A percentile compares a stretch with the other conserved stretches of the same genome.
Conservation (phyloP, 2,113 vertebrate species). For the Sinocyclocheilus rhinocerous region DNA sequence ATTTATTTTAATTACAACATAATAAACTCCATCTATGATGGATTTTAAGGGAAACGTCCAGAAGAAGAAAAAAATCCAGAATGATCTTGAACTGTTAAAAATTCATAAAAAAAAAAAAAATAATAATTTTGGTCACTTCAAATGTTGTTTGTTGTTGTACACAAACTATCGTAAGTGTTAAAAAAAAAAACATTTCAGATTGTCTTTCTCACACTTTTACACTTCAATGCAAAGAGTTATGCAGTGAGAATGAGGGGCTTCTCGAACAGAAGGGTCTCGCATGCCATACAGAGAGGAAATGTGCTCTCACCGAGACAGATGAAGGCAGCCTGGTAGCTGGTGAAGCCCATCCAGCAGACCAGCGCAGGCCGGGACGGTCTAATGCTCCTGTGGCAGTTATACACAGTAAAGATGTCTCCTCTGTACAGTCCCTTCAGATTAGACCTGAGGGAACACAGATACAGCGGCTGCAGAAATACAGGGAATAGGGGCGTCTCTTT, state of each 20-base stretch:
- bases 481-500: constrained; percentile 3
- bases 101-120: too few species aligned
- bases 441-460: constrained; percentile 66
- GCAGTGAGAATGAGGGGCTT: too few species aligned
- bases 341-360: constrained; percentile 93
- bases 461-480: not conserved
- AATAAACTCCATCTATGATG: too few species aligned
- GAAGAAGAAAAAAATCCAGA: too few species aligned
- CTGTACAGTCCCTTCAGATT: constrained; percentile 85
- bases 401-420: constrained; percentile 82
- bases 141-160: not conserved
- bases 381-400: constrained; percentile 76
- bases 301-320: constrained; percentile 83
- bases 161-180: too few species aligned
- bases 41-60: too few species aligned
- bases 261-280: too few species aligned
- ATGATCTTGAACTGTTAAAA: too few species aligned
- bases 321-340: constrained; percentile 85
- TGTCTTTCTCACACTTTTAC: not conserved
- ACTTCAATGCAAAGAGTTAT: not conserved
- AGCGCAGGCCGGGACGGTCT: constrained; percentile 80
- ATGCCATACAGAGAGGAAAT: too few species aligned
- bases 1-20: too few species aligned
- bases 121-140: not conserved
- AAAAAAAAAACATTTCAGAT: not conserved